These are phyloP conservation scores for Metalampra italica DNA, from an alignment of 2,888 invertebrate genomes.

Conservation along the genomic window DNA sequence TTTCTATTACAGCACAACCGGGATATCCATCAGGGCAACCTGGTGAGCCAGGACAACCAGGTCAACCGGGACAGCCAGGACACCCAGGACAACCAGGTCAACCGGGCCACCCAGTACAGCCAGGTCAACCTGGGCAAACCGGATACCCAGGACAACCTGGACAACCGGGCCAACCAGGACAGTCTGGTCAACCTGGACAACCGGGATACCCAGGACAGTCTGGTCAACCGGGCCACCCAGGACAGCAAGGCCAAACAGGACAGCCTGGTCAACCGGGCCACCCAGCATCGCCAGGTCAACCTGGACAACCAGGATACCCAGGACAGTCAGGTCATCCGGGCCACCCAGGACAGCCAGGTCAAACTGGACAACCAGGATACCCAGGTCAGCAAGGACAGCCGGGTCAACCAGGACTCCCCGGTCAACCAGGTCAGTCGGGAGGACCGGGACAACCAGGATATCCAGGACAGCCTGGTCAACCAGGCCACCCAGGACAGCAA, in stretches of 20 bases:
- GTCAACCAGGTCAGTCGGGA: constrained; percentile 13
- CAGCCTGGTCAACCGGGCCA: constrained; percentile 16
- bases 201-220: constrained; percentile 11
- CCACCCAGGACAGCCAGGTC: not conserved
- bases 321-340: constrained; percentile 11
- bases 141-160: not conserved
- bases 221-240: constrained; percentile 9
- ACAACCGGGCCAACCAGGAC: not conserved
- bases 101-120: too few species aligned
- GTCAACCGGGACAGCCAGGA: constrained; percentile 7
- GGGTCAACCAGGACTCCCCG: constrained; percentile 14
- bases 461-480: constrained; percentile 56
- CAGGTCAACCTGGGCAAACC: constrained; percentile 3
- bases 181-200: constrained; percentile 3
- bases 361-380: constrained; percentile 6
- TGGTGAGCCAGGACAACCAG: not conserved
- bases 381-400: constrained; percentile 1
- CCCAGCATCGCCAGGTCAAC: constrained; percentile 23
- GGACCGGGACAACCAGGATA: constrained; percentile 31
- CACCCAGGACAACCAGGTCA: not conserved
- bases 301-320: constrained; percentile 16
- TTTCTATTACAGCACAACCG: constrained; percentile 11
- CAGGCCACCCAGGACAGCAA: constrained; percentile 33
- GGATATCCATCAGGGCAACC: constrained; percentile 12
- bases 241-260: constrained; percentile 17